A percentile compares a stretch with the other conserved stretches of the same genome.
These are phyloP conservation scores for Hemiscyllium ocellatum DNA, from an alignment of 2,113 vertebrate species.

Conservation along the genomic window DNA sequence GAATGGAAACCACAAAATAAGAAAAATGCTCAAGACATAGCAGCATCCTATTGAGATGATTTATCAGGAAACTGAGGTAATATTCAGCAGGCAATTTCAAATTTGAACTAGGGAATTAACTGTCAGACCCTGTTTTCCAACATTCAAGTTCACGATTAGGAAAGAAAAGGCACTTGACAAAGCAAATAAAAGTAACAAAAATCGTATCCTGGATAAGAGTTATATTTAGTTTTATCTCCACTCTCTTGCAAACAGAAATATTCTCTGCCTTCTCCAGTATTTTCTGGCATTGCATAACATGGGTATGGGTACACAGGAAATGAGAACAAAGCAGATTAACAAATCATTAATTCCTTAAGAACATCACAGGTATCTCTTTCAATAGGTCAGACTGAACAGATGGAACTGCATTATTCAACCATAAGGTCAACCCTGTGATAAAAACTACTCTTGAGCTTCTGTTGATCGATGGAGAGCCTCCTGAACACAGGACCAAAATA, in stretches of 20 bases:
- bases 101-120: background rate
- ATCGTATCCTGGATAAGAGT: background rate
- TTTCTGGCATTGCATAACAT: background rate
- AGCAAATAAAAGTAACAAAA: background rate
- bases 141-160: background rate
- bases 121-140: background rate
- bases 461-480: background rate
- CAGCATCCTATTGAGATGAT: background rate
- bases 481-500: background rate
- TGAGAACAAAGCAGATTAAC: background rate
- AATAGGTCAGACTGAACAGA: background rate
- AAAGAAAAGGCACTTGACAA: background rate
- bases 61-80: background rate
- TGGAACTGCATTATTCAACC: constrained; percentile 27
- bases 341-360: background rate
- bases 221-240: background rate
- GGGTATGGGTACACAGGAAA: background rate
- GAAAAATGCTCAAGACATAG: background rate
- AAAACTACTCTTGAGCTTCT: background rate
- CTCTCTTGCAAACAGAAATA: background rate
- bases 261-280: background rate
- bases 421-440: background rate
- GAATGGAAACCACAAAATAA: background rate
- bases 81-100: background rate
- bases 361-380: background rate